These are phyloP conservation scores for Desmodus rotundus DNA, from an alignment of 2,113 vertebrate species.

Conservation along the genomic window DNA sequence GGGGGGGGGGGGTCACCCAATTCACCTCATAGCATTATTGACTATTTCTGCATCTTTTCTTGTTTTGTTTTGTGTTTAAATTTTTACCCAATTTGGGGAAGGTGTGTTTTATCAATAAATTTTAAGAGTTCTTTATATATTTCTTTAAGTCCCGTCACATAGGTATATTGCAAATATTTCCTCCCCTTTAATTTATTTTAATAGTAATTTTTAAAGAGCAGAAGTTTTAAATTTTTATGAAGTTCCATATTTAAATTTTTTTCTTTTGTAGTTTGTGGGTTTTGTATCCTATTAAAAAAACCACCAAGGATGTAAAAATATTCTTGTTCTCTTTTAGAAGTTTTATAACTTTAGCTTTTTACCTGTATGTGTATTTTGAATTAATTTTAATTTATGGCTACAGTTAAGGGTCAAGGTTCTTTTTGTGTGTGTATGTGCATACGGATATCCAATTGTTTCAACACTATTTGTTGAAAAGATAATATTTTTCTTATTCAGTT, in stretches of 20 bases:
- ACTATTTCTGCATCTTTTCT: not conserved
- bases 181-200: not conserved
- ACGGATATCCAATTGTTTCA: not conserved
- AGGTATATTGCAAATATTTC: not conserved
- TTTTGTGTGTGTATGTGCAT: not conserved
- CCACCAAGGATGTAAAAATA: not conserved
- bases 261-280: not conserved
- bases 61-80: not conserved
- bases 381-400: not conserved
- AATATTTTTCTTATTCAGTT: not conserved
- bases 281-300: not conserved
- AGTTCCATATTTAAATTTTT: not conserved
- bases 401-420: not conserved
- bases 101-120: not conserved
- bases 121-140: not conserved
- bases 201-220: not conserved
- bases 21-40: not conserved
- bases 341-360: conserved; percentile 2
- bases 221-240: not conserved
- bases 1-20: not conserved
- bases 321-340: not conserved
- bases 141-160: not conserved
- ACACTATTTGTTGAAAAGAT: not conserved
- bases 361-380: not conserved
- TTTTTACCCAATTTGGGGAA: not conserved